Conservation (phyloP, 2,888 invertebrate species). For the Ptilodon capucinus region DNA sequence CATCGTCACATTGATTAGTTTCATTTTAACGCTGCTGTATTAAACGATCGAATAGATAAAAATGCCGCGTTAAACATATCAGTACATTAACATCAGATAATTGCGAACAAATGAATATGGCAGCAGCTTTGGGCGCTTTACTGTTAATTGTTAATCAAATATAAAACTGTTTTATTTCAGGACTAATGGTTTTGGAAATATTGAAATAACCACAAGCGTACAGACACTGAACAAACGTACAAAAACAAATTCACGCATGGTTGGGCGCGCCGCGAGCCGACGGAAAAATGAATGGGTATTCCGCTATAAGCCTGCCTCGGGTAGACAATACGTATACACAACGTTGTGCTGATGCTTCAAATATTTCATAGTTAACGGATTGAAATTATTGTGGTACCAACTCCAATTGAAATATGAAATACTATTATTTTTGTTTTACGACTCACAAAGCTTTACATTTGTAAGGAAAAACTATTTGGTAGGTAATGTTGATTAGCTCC, state of each 20-base stretch:
- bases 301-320: conserved; percentile 66
- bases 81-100: conserved; percentile 4
- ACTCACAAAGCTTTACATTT: no score
- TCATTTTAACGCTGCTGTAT: conserved; percentile 22
- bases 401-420: no score
- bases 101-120: neutral
- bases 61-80: conserved; percentile 13
- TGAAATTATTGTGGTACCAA: neutral
- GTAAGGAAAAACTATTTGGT: no score
- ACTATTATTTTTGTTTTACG: no score
- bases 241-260: conserved; percentile 78
- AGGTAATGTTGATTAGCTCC: no score
- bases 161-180: conserved; percentile 61
- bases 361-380: neutral
- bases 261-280: conserved; percentile 59
- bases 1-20: conserved; percentile 33
- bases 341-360: neutral
- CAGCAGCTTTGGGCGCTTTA: conserved; percentile 9
- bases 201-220: conserved; percentile 68
- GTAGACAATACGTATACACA: conserved; percentile 40
- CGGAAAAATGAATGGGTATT: conserved; percentile 75
- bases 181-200: conserved; percentile 64
- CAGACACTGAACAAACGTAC: conserved; percentile 74
- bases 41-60: conserved; percentile 22
- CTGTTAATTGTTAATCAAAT: conserved; percentile 51